Conservation (phyloP, 2,888 invertebrate genomes). For the Tridacna gigas region DNA sequence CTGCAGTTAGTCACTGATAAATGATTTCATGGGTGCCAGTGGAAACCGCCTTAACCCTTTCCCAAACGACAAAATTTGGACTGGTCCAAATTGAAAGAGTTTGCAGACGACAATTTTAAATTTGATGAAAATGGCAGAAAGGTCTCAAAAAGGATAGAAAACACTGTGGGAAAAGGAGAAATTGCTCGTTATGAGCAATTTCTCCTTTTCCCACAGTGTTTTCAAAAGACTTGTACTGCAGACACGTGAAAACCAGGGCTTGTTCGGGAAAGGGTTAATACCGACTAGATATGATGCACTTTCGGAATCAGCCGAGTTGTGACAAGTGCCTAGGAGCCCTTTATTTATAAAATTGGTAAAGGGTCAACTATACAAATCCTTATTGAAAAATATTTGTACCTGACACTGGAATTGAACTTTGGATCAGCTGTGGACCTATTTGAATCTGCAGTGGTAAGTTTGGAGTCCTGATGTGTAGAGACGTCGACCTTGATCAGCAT, state of each 20-base stretch:
- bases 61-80: too few relatives aligned
- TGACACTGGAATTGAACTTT: background rate
- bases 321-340: too few relatives aligned
- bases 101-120: too few relatives aligned
- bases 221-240: background rate
- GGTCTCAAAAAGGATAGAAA: background rate
- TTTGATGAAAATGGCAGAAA: too few relatives aligned
- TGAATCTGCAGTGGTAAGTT: background rate
- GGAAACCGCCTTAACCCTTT: too few relatives aligned
- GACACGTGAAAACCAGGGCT: background rate
- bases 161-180: conserved; percentile 4
- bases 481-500: conserved; percentile 61
- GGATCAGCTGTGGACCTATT: background rate
- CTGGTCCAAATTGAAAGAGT: too few relatives aligned
- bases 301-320: too few relatives aligned
- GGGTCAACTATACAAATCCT: background rate
- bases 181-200: conserved; percentile 4
- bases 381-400: background rate
- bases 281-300: too few relatives aligned
- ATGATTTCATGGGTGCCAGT: too few relatives aligned
- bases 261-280: background rate
- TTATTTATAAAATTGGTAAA: background rate
- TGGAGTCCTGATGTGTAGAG: background rate
- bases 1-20: too few relatives aligned
- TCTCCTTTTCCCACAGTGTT: conserved; percentile 1